phyloP scores from a whole-genome alignment of 2,797 vertebrate genomes.

The Brachymystax lenok region DNA sequence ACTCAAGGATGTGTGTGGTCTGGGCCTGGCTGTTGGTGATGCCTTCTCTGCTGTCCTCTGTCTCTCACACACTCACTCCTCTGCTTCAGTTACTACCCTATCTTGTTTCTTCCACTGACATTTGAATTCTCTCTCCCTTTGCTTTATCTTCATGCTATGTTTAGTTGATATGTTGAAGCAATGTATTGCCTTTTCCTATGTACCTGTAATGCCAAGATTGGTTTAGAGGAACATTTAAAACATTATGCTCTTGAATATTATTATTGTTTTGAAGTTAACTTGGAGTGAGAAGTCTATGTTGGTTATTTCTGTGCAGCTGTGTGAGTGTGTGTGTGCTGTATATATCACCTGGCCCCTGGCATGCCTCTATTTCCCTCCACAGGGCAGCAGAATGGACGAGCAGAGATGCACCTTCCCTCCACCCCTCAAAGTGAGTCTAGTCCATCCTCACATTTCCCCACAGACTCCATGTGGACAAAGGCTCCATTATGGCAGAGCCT shows the following conservation, averaged over 20 bases:
- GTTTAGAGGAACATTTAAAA: too few species aligned
- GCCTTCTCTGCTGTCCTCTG: slow-evolving; percentile 16
- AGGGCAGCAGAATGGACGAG: slow-evolving; percentile 98
- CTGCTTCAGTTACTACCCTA: slow-evolving; percentile 18
- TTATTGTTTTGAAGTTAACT: neutral
- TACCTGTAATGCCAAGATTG: too few species aligned
- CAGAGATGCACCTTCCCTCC: slow-evolving; percentile 89
- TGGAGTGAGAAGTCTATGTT: neutral
- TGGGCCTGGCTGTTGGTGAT: slow-evolving; percentile 9
- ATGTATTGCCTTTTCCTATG: neutral
- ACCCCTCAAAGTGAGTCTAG: slow-evolving; percentile 85
- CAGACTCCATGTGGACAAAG: slow-evolving; percentile 38
- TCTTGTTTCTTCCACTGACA: neutral
- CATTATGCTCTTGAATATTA: neutral
- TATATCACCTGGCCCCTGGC: neutral
- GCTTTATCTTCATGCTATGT: neutral
- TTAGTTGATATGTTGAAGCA: neutral
- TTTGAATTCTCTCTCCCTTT: neutral
- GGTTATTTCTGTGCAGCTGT: neutral
- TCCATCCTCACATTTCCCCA: slow-evolving; percentile 24
- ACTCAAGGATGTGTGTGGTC: neutral
- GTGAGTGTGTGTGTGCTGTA: neutral
- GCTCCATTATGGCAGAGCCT: slow-evolving; percentile 43
- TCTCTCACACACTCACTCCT: neutral
- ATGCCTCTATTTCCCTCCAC: slow-evolving; percentile 50